phyloP scores from a whole-genome alignment of 2,888 invertebrate genomes.

The Mimas tiliae region DNA sequence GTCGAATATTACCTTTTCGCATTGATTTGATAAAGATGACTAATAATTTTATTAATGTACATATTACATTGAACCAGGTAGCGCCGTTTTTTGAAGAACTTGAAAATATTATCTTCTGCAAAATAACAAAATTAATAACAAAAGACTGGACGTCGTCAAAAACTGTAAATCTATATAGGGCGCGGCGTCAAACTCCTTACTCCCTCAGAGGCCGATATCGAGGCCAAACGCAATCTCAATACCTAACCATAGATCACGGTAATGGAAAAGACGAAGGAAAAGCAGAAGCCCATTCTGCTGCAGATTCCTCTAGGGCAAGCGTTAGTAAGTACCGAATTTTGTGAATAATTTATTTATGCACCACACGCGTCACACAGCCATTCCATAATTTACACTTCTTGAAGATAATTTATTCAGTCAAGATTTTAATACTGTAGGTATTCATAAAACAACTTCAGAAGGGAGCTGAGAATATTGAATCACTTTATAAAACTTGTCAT shows the following conservation, averaged over 20 bases:
- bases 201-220: slow-evolving; percentile 80
- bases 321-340: slow-evolving; percentile 86
- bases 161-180: slow-evolving; percentile 34
- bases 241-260: slow-evolving; percentile 84
- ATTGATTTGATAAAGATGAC: too few relatives aligned
- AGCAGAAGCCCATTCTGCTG: slow-evolving; percentile 92
- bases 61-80: slow-evolving; percentile 51
- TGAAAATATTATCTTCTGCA: slow-evolving; percentile 50
- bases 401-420: not conserved
- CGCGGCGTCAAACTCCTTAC: slow-evolving; percentile 55
- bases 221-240: slow-evolving; percentile 94
- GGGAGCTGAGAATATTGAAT: too few relatives aligned
- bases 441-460: too few relatives aligned
- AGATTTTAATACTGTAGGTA: not conserved
- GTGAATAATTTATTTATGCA: not conserved
- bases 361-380: not conserved
- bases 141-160: slow-evolving; percentile 25
- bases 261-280: slow-evolving; percentile 88
- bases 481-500: slow-evolving; percentile 22
- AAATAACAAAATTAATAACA: slow-evolving; percentile 38
- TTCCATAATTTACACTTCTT: not conserved
- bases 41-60: not conserved
- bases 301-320: slow-evolving; percentile 88
- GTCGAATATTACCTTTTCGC: too few relatives aligned
- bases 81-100: slow-evolving; percentile 39